Conservation (phyloP, 2,888 invertebrate species). For the Romanomermis culicivorax region DNA sequence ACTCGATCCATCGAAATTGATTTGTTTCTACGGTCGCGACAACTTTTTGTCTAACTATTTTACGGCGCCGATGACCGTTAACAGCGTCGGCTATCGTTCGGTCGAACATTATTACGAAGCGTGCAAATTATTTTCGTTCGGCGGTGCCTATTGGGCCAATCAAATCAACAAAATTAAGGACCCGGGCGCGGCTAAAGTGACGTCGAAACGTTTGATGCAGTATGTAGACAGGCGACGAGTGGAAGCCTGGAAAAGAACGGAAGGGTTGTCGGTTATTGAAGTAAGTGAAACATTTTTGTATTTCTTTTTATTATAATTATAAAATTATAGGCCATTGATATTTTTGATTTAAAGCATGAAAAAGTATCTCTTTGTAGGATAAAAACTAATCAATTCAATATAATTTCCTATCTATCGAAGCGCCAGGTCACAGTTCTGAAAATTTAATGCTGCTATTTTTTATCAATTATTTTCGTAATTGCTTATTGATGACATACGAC, state of each 20-base stretch:
- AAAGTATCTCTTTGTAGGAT: background rate
- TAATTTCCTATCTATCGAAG: background rate
- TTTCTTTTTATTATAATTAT: no score
- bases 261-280: background rate
- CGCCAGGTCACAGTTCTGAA: no score
- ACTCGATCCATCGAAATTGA: conserved; percentile 12
- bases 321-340: background rate
- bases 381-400: background rate
- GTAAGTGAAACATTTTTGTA: background rate
- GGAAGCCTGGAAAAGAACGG: background rate
- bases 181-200: conserved; percentile 3
- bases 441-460: no score
- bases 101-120: conserved; percentile 23
- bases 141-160: conserved; percentile 5
- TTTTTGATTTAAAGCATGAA: background rate
- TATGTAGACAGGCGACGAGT: background rate
- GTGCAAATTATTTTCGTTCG: conserved; percentile 7
- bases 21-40: conserved; percentile 16
- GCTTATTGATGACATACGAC: no score
- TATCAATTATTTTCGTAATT: no score
- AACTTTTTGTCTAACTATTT: conserved; percentile 17
- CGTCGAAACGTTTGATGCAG: background rate
- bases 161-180: conserved; percentile 7
- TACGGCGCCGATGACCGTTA: conserved; percentile 9
- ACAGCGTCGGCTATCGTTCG: conserved; percentile 16